Evolutionary conservation across 2,888 invertebrate genomes (phyloP).

Genomic region (Eustalomyia histrio): DNA sequence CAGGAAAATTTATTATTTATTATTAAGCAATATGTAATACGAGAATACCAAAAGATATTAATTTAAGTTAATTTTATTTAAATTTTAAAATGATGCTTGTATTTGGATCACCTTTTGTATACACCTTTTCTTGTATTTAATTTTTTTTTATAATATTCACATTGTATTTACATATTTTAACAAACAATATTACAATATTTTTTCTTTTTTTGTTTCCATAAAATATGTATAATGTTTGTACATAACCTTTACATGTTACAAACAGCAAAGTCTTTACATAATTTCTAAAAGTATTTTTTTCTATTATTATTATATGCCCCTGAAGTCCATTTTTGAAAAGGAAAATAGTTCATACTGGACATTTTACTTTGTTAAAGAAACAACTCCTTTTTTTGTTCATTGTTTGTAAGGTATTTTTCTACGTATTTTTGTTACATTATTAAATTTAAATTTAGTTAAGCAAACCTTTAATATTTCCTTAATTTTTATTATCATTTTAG

Average conservation of each 20-base stretch:
- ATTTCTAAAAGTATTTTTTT: conserved; percentile 19
- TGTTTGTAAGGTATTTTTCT: conserved; percentile 4
- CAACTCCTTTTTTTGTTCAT: not conserved
- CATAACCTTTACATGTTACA: conserved; percentile 32
- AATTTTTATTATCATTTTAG: conserved; percentile 83
- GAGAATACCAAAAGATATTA: too few species aligned
- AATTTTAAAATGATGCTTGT: too few species aligned
- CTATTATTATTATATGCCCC: conserved; percentile 10
- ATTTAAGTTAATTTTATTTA: too few species aligned
- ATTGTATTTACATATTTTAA: too few species aligned
- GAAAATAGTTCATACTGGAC: not conserved
- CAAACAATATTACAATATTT: conserved; percentile 2
- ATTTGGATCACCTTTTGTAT: too few species aligned
- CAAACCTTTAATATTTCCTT: conserved; percentile 38
- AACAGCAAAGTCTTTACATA: conserved; percentile 22
- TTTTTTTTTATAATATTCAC: too few species aligned
- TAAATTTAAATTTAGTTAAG: conserved; percentile 14
- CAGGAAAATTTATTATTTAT: too few species aligned
- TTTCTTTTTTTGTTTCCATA: conserved; percentile 18
- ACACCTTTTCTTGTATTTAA: too few species aligned
- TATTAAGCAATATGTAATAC: too few species aligned
- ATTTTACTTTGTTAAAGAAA: conserved; percentile 16
- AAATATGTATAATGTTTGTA: conserved; percentile 41
- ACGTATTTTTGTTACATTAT: conserved; percentile 35
- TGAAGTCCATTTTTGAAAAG: not conserved